Evolutionary conservation across 2,113 vertebrate species (phyloP).

Genomic region (Catagonus wagneri): DNA sequence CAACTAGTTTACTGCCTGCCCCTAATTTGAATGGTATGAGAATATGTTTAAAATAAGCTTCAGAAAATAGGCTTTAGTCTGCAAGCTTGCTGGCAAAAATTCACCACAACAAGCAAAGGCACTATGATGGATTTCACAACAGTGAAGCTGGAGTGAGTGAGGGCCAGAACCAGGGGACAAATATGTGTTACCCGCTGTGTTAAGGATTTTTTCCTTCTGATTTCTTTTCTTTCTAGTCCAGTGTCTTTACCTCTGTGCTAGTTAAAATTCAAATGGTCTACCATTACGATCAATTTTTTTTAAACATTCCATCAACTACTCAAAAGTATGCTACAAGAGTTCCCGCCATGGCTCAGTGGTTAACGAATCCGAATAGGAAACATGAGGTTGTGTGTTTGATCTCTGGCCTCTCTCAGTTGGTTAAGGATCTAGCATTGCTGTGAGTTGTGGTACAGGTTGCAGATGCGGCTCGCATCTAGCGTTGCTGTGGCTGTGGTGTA

Average conservation of each 20-base stretch:
- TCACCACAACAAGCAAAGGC: neutral
- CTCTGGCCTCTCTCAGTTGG: too few relatives aligned
- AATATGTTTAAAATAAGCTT: neutral
- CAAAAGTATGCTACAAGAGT: neutral
- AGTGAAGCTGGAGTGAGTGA: neutral
- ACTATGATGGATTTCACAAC: neutral
- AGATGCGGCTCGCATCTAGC: too few relatives aligned
- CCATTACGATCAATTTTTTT: neutral
- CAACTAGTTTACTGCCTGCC: neutral
- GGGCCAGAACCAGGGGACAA: neutral
- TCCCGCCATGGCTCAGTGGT: too few relatives aligned
- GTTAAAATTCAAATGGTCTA: neutral
- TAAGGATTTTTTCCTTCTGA: neutral
- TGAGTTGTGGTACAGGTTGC: too few relatives aligned
- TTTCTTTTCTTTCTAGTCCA: neutral
- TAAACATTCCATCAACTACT: neutral
- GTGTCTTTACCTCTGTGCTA: neutral
- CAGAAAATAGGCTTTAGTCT: neutral
- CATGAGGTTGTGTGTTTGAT: too few relatives aligned
- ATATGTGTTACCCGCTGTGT: neutral
- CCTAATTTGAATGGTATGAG: neutral
- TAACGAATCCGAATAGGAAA: too few relatives aligned
- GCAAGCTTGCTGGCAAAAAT: neutral
- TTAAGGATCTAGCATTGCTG: too few relatives aligned
- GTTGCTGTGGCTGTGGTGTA: too few relatives aligned